phyloP scores from a whole-genome alignment of 2,797 vertebrate genomes.

The Danio kyathit region DNA sequence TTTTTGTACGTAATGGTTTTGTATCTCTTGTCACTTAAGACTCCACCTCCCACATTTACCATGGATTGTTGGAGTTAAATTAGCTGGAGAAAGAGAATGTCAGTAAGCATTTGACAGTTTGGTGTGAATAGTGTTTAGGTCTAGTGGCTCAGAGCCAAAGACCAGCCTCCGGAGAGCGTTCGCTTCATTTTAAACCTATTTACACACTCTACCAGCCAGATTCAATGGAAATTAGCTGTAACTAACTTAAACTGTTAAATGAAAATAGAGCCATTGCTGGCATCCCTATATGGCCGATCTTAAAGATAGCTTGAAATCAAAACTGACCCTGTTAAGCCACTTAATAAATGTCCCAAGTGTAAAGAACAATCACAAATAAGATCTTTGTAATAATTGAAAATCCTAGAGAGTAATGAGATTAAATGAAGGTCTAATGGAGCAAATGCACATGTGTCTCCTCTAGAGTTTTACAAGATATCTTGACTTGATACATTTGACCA shows the following conservation, averaged over 20 bases:
- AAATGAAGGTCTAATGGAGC: conserved; percentile 17
- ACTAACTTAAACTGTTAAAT: conserved; percentile 62
- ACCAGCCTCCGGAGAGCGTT: conserved; percentile 70
- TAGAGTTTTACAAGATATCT: background rate
- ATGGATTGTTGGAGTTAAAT: conserved; percentile 75
- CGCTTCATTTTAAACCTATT: conserved; percentile 71
- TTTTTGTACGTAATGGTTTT: conserved; percentile 47
- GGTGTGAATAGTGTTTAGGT: conserved; percentile 74
- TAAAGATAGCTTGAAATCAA: background rate
- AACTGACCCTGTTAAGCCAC: background rate
- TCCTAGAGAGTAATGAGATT: conserved; percentile 1
- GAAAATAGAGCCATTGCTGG: conserved; percentile 15
- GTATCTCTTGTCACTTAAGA: conserved; percentile 66
- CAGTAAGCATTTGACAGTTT: conserved; percentile 74
- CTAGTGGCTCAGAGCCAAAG: conserved; percentile 64
- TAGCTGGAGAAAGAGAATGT: conserved; percentile 75
- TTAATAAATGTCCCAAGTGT: conserved; percentile 6
- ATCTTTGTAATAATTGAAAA: background rate
- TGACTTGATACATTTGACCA: background rate
- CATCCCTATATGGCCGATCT: conserved; percentile 25
- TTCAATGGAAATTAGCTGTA: conserved; percentile 66
- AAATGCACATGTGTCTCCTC: background rate
- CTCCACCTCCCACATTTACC: conserved; percentile 58
- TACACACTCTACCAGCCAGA: conserved; percentile 64
- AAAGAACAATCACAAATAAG: background rate